phyloP scores from a whole-genome alignment of 2,113 vertebrate species.

The Oncorhynchus kisutch region DNA sequence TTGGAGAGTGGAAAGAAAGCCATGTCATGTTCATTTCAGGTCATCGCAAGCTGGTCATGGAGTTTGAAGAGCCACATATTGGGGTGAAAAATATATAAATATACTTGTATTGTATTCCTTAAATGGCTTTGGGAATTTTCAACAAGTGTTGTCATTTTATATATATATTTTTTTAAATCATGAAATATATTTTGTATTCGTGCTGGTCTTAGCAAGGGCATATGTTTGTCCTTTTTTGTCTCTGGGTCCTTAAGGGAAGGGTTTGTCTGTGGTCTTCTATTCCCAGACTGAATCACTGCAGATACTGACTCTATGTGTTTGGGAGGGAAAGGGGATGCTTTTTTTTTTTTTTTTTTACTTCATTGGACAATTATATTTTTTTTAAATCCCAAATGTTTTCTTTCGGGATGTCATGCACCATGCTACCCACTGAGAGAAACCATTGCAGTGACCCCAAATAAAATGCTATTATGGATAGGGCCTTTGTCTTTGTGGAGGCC shows the following conservation, averaged over 20 bases:
- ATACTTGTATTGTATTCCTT: slow-evolving; percentile 36
- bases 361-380: slow-evolving; percentile 67
- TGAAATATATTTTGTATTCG: slow-evolving; percentile 57
- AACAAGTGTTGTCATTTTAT: slow-evolving; percentile 42
- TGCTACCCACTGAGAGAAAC: too few species aligned
- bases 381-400: too few species aligned
- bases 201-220: slow-evolving; percentile 53
- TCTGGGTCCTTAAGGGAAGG: slow-evolving; percentile 50
- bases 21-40: slow-evolving; percentile 43
- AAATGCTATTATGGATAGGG: too few species aligned
- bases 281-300: slow-evolving; percentile 62
- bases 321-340: slow-evolving; percentile 55
- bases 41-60: slow-evolving; percentile 23
- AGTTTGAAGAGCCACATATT: slow-evolving; percentile 26
- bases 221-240: slow-evolving; percentile 40
- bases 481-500: too few species aligned
- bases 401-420: too few species aligned
- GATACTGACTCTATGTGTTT: slow-evolving; percentile 66
- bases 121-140: slow-evolving; percentile 37
- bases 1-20: slow-evolving; percentile 32
- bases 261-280: slow-evolving; percentile 58
- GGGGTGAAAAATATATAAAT: slow-evolving; percentile 43
- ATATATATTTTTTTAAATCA: slow-evolving; percentile 50
- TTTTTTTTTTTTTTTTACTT: too few species aligned
- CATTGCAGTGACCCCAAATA: too few species aligned